Base-by-base conservation (phyloP, 2,888 invertebrate species). In the Habroteleia sp. region DNA sequence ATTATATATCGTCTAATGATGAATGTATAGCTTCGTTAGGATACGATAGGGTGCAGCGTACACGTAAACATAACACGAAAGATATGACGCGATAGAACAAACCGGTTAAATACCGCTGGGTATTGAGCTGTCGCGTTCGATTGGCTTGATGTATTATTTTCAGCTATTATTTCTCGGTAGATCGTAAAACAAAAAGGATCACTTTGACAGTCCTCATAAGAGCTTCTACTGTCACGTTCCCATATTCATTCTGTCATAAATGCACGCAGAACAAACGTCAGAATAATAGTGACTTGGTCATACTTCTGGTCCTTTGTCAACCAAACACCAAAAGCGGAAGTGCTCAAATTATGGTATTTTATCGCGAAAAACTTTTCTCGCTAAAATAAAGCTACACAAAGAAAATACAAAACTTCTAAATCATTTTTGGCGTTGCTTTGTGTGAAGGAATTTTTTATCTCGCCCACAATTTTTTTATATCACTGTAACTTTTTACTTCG, bases 121-220 rank as follows among this genome's bases (percentile, higher is more conserved):
- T 79, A 83, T 79, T 77, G 79, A 82, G 79, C 79, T 81, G 84
- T 84, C 84, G 78, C 66, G 63, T 79, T 80, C 79, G 77, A 74
- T 82, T 73, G 77, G 73, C 73, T 77, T 80, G 83, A 84, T 77
- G 81, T 81, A 84, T 84, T 84, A 83, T 83, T 83, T 82, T 76
- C 75, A 69, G 65, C 77, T 54, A 79, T 80, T 80, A 81, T 82
- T 79, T 63, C 56, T 66, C 42, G 7, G 11, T 10, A 16, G 41
- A 48, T 41, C 35, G 17, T 17, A 46, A 48, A 56, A 46, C n/a
- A 54, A 66, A 46, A 56, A 39, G 29, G 25, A 37, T 7, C 33
- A 44, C 44, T 54, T 54, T 54, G 54, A 56, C 66, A 41, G 29
- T 16, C 2, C 37, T 50, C 50, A 10, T 8, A 8, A 54, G 39